Evolutionary conservation across 2,888 invertebrate species (phyloP), one percentile per base, ranked within the genome.

Genomic region (Chloromyia formosa): DNA sequence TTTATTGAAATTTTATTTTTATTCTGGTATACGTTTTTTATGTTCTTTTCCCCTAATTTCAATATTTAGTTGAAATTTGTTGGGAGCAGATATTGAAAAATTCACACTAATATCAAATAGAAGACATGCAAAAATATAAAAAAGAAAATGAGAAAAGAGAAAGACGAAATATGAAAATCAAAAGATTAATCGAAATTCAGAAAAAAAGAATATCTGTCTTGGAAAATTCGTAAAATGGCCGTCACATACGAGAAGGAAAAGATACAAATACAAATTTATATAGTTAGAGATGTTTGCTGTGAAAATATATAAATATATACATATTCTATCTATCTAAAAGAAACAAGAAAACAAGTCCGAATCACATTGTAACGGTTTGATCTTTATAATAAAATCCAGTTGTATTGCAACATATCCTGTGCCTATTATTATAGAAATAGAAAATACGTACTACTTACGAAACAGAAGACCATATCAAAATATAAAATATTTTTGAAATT

Each of bases 21-120:
- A 35, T 35, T 35, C 27, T 35, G 27, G 3, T 7, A 35, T 35
- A 35, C 27, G 27, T 73, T 74, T 73, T 74, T 74, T 66, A 42
- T 54, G n/a, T 42, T n/a, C 53, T 56, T 74, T 74, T 74, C 74
- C 74, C 27, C 60, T 5, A 60, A 61, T 74, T 74, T 74, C 74
- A 74, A 74, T 74, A 49, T 5, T 18, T 74, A 10, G 74, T 74
- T 74, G 74, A 74, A 74, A 54, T 71, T 61, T 40, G 22, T 22
- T 35, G 74, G 64, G 74, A 74, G 74, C 66, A 20, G 22, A 49
- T 53, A 66, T 74, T 56, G 42, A 74, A 72, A 66, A 66, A 66
- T 66, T 74, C 74, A 74, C 49, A 72, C 53, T 60, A 73, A 73
- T 61, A 61, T 23, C 40, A 60, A 73, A 45, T 73, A 61, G 35